Conservation (phyloP, 30 jellyfish, hydroid and myxozoan species). For the Catostylus mosaicus region DNA sequence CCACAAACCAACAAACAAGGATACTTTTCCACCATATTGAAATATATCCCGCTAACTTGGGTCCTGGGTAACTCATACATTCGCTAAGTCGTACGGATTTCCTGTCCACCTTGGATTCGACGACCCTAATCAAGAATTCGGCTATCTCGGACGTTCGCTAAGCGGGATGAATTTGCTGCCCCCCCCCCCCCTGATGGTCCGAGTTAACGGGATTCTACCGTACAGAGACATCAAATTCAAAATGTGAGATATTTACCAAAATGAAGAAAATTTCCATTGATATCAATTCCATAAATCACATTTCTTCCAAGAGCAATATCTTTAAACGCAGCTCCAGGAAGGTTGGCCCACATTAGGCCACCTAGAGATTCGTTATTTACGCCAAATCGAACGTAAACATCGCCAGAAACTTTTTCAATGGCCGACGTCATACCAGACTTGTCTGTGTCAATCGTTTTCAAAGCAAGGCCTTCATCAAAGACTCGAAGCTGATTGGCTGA, state of each 20-base stretch:
- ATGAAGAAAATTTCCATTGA: constrained; percentile 13
- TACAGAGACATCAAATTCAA: background rate
- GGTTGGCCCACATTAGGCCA: constrained; percentile 7
- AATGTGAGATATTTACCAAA: constrained; percentile 1
- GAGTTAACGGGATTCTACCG: too few relatives aligned
- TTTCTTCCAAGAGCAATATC: constrained; percentile 31
- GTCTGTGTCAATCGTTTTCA: constrained; percentile 9
- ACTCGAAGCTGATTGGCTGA: background rate
- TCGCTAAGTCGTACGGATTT: too few relatives aligned
- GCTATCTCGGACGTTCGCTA: too few relatives aligned
- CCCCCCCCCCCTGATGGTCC: too few relatives aligned
- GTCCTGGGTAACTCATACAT: too few relatives aligned
- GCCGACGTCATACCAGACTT: constrained; percentile 19
- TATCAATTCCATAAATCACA: constrained; percentile 15
- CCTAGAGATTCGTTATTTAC: background rate
- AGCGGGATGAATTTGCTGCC: too few relatives aligned
- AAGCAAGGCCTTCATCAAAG: constrained; percentile 5
- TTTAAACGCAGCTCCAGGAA: constrained; percentile 21
- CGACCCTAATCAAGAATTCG: too few relatives aligned
- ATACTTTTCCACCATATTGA: too few relatives aligned
- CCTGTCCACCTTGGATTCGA: too few relatives aligned
- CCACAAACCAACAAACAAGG: too few relatives aligned
- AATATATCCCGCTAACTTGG: too few relatives aligned
- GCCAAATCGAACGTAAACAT: constrained; percentile 13
- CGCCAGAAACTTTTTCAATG: background rate